A percentile compares a stretch with the other conserved stretches of the same genome.
Evolutionary conservation across 2,113 vertebrate species (phyloP).

Genomic region (Bothrops jararaca): DNA sequence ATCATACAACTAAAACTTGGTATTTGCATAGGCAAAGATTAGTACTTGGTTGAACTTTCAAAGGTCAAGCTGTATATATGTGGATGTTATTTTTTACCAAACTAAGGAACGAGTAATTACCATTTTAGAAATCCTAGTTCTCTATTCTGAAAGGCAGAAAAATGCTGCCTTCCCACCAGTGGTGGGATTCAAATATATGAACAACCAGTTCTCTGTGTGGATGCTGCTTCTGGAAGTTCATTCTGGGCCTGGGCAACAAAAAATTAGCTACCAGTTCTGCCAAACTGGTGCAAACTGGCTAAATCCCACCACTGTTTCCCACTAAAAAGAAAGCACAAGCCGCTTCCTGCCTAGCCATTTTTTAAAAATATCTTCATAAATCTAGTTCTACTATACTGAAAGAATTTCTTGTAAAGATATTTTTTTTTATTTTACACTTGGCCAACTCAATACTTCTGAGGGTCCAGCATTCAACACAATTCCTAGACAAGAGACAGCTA

Average conservation of each 20-base stretch:
- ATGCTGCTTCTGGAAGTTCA: too few species aligned
- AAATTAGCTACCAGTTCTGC: too few species aligned
- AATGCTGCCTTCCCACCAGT: background rate
- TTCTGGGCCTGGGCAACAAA: too few species aligned
- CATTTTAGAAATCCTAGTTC: background rate
- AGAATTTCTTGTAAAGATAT: background rate
- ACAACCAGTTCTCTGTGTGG: too few species aligned
- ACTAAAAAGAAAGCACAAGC: background rate
- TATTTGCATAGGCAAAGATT: background rate
- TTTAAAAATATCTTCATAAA: background rate
- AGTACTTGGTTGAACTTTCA: background rate
- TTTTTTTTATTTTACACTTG: background rate
- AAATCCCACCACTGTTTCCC: too few species aligned
- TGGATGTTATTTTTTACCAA: background rate
- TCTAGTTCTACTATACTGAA: background rate
- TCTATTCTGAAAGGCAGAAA: background rate
- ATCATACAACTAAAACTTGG: background rate
- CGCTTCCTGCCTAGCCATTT: background rate
- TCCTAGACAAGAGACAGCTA: background rate
- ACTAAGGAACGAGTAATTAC: background rate
- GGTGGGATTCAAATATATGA: too few species aligned
- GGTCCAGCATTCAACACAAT: background rate
- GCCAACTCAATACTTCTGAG: background rate
- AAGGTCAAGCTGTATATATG: background rate
- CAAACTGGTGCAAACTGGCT: too few species aligned